Evolutionary conservation across 64 coral and sea anemone genomes (phyloP).

Genomic region (Montipora sp.): DNA sequence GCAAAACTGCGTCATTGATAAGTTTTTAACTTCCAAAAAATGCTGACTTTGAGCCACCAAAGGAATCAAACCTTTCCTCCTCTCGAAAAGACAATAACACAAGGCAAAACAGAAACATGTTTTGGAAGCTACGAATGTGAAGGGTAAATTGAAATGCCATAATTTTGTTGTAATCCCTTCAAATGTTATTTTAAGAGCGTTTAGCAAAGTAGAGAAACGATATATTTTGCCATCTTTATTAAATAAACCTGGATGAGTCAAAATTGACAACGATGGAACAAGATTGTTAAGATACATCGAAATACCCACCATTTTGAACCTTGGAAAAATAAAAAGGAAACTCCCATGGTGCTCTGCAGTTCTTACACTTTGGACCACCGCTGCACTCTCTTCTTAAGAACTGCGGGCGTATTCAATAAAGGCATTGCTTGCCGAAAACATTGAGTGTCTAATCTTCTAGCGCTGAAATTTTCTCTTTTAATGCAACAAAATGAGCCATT

Average conservation of each 20-base stretch:
- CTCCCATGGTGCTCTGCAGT: slow-evolving; percentile 33
- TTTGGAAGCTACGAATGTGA: not conserved
- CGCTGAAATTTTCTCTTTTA: no score
- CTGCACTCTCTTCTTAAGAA: not conserved
- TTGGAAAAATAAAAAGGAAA: slow-evolving; percentile 51
- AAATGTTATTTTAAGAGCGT: not conserved
- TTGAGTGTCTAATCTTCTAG: no score
- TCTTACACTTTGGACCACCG: not conserved
- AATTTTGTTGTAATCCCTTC: not conserved
- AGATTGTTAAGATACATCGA: slow-evolving; percentile 28
- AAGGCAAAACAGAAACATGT: not conserved
- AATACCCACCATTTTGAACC: slow-evolving; percentile 76
- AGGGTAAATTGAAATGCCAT: not conserved
- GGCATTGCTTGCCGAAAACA: not conserved
- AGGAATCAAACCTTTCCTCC: not conserved
- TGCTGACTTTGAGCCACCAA: not conserved
- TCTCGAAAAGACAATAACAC: not conserved
- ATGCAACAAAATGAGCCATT: no score
- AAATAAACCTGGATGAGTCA: not conserved
- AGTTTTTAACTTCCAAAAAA: not conserved
- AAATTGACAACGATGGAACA: slow-evolving; percentile 26
- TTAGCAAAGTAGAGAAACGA: not conserved
- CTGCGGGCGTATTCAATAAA: not conserved
- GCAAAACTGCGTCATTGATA: no score
- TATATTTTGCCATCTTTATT: not conserved